Evolutionary conservation across 1,140 invertebrate genomes (phyloP).

Genomic region (Lepidostoma basale): DNA sequence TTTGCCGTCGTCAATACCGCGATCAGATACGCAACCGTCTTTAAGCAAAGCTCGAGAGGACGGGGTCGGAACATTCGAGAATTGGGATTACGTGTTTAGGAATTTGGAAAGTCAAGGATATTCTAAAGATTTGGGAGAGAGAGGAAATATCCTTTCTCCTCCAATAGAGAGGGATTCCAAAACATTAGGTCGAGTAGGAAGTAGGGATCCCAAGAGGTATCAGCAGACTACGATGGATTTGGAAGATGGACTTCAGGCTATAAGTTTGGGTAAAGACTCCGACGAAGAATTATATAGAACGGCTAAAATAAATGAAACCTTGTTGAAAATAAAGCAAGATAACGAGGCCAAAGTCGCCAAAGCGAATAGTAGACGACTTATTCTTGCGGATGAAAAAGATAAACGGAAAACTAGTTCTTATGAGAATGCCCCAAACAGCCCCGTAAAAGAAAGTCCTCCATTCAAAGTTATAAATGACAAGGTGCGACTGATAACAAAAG

Average conservation of each 20-base stretch:
- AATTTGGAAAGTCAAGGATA: conserved; percentile 77
- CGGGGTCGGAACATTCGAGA: conserved; percentile 69
- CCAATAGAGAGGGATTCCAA: conserved; percentile 56
- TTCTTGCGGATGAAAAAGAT: conserved; percentile 50
- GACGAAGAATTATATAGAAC: conserved; percentile 59
- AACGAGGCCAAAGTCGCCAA: conserved; percentile 53
- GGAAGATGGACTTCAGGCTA: conserved; percentile 60
- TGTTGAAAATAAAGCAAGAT: conserved; percentile 60
- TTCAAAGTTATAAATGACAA: conserved; percentile 52
- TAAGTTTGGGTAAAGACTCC: conserved; percentile 55
- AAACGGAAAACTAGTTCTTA: conserved; percentile 38
- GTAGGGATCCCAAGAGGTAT: conserved; percentile 54
- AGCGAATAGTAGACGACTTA: conserved; percentile 50
- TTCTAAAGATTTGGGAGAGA: conserved; percentile 69
- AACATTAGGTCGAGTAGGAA: conserved; percentile 54
- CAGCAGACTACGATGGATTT: conserved; percentile 58
- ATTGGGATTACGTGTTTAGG: conserved; percentile 80
- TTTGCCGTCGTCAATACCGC: conserved; percentile 51
- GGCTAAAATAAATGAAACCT: conserved; percentile 62
- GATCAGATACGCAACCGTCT: conserved; percentile 57
- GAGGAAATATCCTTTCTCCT: conserved; percentile 65
- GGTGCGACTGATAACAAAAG: conserved; percentile 55
- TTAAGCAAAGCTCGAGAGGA: conserved; percentile 61
- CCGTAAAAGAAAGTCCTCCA: conserved; percentile 48
- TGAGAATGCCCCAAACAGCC: conserved; percentile 51